Percentiles rank a stretch among this genome's conserved stretches.
Conservation (phyloP, 1,140 invertebrate genomes). For the Pogonomyrmex californicus region DNA sequence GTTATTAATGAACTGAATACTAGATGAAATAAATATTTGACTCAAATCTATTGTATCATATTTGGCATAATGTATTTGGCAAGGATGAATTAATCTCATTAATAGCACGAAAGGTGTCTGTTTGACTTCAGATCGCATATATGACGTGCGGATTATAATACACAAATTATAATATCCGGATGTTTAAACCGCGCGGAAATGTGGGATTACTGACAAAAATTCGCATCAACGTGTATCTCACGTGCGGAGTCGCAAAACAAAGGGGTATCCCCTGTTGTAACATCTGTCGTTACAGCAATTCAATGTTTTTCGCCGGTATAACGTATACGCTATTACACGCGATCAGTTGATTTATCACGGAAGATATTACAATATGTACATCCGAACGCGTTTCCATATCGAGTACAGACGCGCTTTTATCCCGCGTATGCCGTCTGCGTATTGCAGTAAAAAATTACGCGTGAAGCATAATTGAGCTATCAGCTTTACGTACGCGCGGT, state of each 20-base stretch:
- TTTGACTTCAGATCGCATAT: slow-evolving; percentile 4
- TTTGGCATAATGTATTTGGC: not conserved
- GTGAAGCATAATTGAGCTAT: slow-evolving; percentile 30
- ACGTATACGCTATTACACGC: slow-evolving; percentile 32
- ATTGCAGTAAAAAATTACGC: slow-evolving; percentile 44
- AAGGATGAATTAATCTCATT: slow-evolving; percentile 5
- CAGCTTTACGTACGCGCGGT: not conserved
- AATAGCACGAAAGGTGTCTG: not conserved
- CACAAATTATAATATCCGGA: not conserved
- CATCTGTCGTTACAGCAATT: slow-evolving; percentile 49
- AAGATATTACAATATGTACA: slow-evolving; percentile 58
- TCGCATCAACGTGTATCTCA: not conserved
- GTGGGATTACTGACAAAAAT: slow-evolving; percentile 4
- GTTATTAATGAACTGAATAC: not conserved
- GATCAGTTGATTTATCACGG: slow-evolving; percentile 57
- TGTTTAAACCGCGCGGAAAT: slow-evolving; percentile 23
- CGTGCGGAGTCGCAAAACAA: slow-evolving; percentile 42
- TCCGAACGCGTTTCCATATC: slow-evolving; percentile 33
- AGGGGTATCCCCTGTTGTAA: not conserved
- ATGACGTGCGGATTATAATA: not conserved
- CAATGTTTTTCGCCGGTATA: slow-evolving; percentile 65
- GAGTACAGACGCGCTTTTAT: slow-evolving; percentile 23
- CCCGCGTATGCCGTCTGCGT: not conserved
- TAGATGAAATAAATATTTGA: not conserved
- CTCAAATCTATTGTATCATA: too few species aligned